These are phyloP conservation scores for Mesocricetus auratus DNA, from an alignment of 2,113 vertebrate species.

Conservation along the genomic window DNA sequence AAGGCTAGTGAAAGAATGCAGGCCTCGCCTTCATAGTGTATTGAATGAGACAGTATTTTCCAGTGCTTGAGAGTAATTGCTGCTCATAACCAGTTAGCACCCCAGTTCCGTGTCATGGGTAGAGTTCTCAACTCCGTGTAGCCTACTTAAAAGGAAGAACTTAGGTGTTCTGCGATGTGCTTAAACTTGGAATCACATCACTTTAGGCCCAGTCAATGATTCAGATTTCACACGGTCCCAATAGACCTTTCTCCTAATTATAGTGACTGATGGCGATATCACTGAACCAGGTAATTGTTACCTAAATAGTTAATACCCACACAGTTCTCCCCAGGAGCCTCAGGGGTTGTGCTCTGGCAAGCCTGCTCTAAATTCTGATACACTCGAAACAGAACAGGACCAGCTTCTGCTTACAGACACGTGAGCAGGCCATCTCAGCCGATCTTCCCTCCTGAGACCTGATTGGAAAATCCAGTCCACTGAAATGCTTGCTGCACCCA, in stretches of 20 bases:
- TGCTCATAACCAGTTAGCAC: background rate
- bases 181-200: background rate
- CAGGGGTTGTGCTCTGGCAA: background rate
- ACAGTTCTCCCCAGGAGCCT: background rate
- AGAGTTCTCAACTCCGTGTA: background rate
- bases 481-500: background rate
- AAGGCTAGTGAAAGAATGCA: background rate
- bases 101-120: background rate
- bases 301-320: conserved; percentile 18
- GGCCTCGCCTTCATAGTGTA: background rate
- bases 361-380: background rate
- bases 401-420: background rate
- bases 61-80: background rate
- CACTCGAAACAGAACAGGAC: background rate
- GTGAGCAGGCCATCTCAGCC: background rate
- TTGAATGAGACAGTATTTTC: background rate
- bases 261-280: background rate
- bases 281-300: background rate
- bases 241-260: conserved; percentile 18
- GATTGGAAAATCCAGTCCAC: background rate
- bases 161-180: background rate
- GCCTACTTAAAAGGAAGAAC: background rate
- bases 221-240: conserved; percentile 4
- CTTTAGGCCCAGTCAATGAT: background rate
- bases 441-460: background rate